A percentile compares a stretch with the other conserved stretches of the same genome.
These are phyloP conservation scores for Oreotrochilus melanogaster DNA, from an alignment of 2,113 vertebrate species.

Conservation along the genomic window DNA sequence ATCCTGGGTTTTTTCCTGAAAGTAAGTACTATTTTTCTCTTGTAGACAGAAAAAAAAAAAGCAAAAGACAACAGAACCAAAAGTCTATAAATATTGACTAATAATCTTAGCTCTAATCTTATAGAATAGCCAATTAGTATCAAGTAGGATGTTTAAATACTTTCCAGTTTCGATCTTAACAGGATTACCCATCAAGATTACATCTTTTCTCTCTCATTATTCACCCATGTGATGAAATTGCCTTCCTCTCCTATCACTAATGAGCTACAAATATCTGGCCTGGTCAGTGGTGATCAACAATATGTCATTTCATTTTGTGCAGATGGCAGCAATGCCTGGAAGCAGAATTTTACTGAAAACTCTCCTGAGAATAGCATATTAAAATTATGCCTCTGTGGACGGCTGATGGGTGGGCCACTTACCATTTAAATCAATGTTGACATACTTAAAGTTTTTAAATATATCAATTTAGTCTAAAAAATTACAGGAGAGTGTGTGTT, in stretches of 20 bases:
- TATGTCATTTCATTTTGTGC: not conserved
- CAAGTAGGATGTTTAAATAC: constrained; percentile 35
- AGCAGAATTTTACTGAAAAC: constrained; percentile 22
- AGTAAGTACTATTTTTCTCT: not conserved
- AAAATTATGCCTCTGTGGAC: not conserved
- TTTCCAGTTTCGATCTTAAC: constrained; percentile 37
- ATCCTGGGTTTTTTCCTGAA: not conserved
- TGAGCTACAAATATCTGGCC: not conserved
- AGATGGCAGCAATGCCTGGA: constrained; percentile 10
- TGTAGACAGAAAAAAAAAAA: not conserved
- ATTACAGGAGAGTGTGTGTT: not conserved
- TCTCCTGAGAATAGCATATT: not conserved
- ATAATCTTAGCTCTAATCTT: constrained; percentile 41
- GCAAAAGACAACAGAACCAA: too few species aligned
- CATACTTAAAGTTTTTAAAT: not conserved
- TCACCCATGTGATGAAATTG: constrained; percentile 17
- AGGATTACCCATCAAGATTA: constrained; percentile 48
- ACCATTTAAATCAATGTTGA: not conserved
- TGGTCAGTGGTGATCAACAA: not conserved
- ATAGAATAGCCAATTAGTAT: constrained; percentile 5
- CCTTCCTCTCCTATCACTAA: constrained; percentile 7
- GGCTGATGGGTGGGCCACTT: not conserved
- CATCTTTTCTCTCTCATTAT: constrained; percentile 28
- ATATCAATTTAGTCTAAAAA: constrained; percentile 2
- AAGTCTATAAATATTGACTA: not conserved